Percentiles rank a stretch among this genome's conserved stretches.
Evolutionary conservation across 1,140 invertebrate species (phyloP).

Genomic region (Brachionus calyciflorus): DNA sequence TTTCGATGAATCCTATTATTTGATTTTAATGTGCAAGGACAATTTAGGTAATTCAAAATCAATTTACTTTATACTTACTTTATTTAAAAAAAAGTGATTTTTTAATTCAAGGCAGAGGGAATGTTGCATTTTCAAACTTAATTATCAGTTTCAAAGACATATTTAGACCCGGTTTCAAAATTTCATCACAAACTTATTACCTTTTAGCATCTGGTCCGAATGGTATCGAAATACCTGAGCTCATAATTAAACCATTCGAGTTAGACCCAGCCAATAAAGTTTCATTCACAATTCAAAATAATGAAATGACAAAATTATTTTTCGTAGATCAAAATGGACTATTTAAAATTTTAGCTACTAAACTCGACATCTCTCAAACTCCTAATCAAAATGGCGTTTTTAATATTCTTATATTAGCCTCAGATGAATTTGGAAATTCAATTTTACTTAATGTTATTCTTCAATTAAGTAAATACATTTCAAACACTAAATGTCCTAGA

Average conservation of each 20-base stretch:
- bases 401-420: neutral
- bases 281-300: neutral
- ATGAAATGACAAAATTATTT: neutral
- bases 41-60: neutral
- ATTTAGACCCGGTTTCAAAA: neutral
- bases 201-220: neutral
- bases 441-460: neutral
- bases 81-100: neutral
- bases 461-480: neutral
- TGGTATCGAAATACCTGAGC: conserved; percentile 14
- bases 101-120: neutral
- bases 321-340: neutral
- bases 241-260: neutral
- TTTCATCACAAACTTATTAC: conserved; percentile 2
- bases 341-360: neutral
- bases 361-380: neutral
- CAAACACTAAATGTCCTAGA: neutral
- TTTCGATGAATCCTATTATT: neutral
- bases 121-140: conserved; percentile 12
- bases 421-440: neutral
- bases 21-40: conserved; percentile 18
- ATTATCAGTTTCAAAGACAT: neutral
- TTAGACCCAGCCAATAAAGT: neutral
- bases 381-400: neutral
- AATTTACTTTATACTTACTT: too few relatives aligned